Conservation (phyloP, 2,113 vertebrate genomes). For the Semicossyphus pulcher region DNA sequence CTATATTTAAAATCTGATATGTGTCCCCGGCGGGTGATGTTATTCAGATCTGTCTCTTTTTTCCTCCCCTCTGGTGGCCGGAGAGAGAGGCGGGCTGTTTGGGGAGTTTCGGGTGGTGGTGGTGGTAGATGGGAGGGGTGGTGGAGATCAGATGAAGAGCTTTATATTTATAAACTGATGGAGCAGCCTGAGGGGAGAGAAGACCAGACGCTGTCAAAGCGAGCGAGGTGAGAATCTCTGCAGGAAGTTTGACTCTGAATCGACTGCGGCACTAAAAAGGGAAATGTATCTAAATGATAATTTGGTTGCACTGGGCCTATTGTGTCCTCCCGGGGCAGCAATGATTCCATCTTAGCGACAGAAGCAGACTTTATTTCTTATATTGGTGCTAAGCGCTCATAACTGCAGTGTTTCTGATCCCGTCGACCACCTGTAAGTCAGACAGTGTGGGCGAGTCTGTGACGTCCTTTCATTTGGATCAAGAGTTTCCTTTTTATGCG, state of each 20-base stretch:
- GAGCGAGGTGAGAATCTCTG: background rate
- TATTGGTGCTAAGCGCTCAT: background rate
- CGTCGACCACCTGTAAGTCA: background rate
- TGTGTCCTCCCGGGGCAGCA: background rate
- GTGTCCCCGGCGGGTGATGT: constrained; percentile 3
- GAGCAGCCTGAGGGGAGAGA: background rate
- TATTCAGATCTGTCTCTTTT: constrained; percentile 18
- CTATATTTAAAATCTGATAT: constrained; percentile 5
- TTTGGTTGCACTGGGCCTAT: background rate
- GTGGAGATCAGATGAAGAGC: background rate
- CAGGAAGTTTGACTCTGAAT: background rate
- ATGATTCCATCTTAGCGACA: background rate
- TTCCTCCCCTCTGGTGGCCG: background rate
- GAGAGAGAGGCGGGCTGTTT: background rate
- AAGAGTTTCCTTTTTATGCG: no score
- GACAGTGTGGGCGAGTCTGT: background rate
- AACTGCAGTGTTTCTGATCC: background rate
- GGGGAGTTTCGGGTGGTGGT: background rate
- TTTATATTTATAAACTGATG: constrained; percentile 10
- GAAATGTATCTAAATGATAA: background rate
- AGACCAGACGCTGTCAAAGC: constrained; percentile 15
- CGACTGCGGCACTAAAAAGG: background rate
- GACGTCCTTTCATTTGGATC: background rate
- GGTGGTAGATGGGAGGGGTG: no score
- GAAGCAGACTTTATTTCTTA: no score